These are phyloP conservation scores for Sycophila sp. DNA, from an alignment of 1,140 invertebrate genomes.

Conservation along the genomic window DNA sequence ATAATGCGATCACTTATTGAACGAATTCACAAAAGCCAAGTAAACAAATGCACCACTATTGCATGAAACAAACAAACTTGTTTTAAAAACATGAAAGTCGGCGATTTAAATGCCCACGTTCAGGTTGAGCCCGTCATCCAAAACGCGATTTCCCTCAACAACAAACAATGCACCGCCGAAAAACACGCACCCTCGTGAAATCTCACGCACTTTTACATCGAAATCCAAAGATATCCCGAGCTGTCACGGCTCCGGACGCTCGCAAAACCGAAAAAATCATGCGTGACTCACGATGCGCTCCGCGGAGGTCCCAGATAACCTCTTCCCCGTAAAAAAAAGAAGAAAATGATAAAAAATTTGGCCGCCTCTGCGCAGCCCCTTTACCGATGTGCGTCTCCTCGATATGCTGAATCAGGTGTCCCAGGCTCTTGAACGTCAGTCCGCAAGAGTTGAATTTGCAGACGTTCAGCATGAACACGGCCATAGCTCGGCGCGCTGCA, in stretches of 20 bases:
- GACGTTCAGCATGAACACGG: constrained; percentile 86
- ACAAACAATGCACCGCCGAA: too few relatives aligned
- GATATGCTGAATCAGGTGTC: constrained; percentile 84
- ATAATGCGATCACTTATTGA: too few relatives aligned
- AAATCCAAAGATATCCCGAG: not conserved
- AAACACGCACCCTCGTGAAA: too few relatives aligned
- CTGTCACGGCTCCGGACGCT: not conserved
- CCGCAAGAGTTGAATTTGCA: constrained; percentile 89
- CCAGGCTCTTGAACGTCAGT: constrained; percentile 80
- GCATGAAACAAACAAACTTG: too few relatives aligned
- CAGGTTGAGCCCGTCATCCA: too few relatives aligned
- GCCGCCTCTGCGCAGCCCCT: constrained; percentile 25
- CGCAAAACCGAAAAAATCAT: not conserved
- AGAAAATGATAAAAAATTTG: too few relatives aligned
- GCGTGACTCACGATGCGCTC: not conserved
- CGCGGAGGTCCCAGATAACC: constrained; percentile 44
- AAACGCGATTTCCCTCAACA: too few relatives aligned
- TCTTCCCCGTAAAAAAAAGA: constrained; percentile 2
- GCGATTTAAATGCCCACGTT: too few relatives aligned
- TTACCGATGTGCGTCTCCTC: constrained; percentile 87
- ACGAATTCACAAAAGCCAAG: too few relatives aligned
- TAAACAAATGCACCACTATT: too few relatives aligned
- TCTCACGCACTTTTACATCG: too few relatives aligned
- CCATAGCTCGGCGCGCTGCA: constrained; percentile 77
- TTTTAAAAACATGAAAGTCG: too few relatives aligned